These are phyloP conservation scores for Puma concolor DNA, from an alignment of 2,113 vertebrate genomes.

Conservation along the genomic window DNA sequence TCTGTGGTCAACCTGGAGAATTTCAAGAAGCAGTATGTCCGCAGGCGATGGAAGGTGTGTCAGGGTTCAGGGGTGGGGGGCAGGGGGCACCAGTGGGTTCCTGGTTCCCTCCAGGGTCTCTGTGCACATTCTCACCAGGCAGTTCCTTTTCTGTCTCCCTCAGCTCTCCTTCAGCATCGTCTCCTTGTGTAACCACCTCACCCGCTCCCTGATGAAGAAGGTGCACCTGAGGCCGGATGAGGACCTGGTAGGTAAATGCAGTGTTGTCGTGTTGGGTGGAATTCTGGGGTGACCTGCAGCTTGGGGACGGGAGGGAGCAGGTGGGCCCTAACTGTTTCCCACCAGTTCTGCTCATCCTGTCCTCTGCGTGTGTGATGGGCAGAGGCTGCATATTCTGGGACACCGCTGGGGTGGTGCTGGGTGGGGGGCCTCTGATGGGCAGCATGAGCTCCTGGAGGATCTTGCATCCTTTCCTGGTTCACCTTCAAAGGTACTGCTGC, in stretches of 20 bases:
- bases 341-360: neutral
- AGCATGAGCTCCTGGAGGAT: neutral
- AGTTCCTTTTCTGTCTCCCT: neutral
- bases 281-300: fast-evolving
- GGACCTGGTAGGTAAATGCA: slow-evolving; percentile 84
- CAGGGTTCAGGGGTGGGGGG: neutral
- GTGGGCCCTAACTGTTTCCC: neutral
- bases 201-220: slow-evolving; percentile 92
- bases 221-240: slow-evolving; percentile 81
- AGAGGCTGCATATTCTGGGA: neutral
- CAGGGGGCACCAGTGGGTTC: fast-evolving
- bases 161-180: slow-evolving; percentile 95
- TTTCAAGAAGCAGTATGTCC: slow-evolving; percentile 94
- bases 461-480: neutral
- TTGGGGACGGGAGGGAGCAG: neutral
- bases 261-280: neutral
- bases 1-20: slow-evolving; percentile 96
- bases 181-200: slow-evolving; percentile 94
- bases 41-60: slow-evolving; percentile 95
- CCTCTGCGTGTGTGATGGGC: neutral
- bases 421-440: neutral
- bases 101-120: neutral
- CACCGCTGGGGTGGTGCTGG: neutral
- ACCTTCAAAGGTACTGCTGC: neutral
- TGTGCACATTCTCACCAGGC: neutral